Evolutionary conservation across 2,113 vertebrate genomes (phyloP), one percentile per base, ranked within the genome.

Genomic region (Epinephelus cyanopodus): DNA sequence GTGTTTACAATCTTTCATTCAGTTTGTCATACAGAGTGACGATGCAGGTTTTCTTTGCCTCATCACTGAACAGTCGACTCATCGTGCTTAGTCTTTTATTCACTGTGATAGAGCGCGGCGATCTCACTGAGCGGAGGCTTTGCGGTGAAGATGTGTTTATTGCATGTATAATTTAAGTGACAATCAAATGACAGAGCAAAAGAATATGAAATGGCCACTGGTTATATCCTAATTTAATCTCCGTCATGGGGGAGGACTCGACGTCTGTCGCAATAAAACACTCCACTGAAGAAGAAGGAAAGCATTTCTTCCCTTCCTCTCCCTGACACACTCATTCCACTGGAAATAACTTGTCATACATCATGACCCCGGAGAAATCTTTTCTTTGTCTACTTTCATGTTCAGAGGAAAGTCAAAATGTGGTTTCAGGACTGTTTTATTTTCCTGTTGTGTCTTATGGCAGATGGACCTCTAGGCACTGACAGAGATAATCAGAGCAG

Each of bases 401-500:
- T 37, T 80, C 33, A 17, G n/a, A 11, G 58, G 18, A 14, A 57
- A 66, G 65, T 63, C 53, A 57, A 29, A 52, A 53, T 56, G 23
- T 60, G 52, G 63, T 84, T 78, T 74, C 12, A 47, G 54, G 81
- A 81, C 42, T 50, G 50, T 39, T 15, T 1, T 53, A n/a, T 12
- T 21, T 1, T 39, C 6, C 19, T 25, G 53, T 61, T 21, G 54
- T 69, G 70, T 82, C 54, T 79, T 21, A 60, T 77, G 74, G 69
- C 80, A 77, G 72, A 78, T 83, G 84, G 82, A 83, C 78, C 70
- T 83, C 50, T n/a, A 33, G 70, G 87, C 74, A 2, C 60, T 72
- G 74, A 77, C 76, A 54, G 45, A 81, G 74, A 81, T 72, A 70
- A 87, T 81, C 71, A 87, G 82, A 90, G 84, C 84, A 74, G 86